These are phyloP conservation scores for Actenoides hombroni DNA, from an alignment of 2,113 vertebrate species.

Conservation along the genomic window DNA sequence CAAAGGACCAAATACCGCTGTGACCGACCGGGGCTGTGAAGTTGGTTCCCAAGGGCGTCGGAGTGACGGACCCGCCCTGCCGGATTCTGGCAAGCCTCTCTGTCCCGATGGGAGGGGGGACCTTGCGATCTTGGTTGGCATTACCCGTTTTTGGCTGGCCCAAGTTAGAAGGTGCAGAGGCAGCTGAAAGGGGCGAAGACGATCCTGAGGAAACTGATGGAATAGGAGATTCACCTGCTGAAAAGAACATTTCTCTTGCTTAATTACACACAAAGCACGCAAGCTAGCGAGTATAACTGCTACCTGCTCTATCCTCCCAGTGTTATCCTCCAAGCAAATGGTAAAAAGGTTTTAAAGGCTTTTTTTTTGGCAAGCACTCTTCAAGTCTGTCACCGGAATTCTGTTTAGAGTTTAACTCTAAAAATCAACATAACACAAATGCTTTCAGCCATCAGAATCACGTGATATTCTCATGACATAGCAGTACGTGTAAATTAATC, in stretches of 20 bases:
- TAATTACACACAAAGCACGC: conserved; percentile 58
- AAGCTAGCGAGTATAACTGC: neutral
- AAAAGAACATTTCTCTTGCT: conserved; percentile 77
- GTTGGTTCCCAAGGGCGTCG: conserved; percentile 89
- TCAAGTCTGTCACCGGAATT: neutral
- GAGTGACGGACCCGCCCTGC: conserved; percentile 92
- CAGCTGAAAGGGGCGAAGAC: conserved; percentile 89
- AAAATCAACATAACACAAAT: conserved; percentile 20
- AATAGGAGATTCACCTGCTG: conserved; percentile 92
- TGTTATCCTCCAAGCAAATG: neutral
- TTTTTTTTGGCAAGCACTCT: neutral
- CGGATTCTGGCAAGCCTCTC: conserved; percentile 93
- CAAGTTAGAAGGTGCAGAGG: conserved; percentile 83
- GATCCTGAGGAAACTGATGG: conserved; percentile 93
- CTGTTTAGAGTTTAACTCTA: neutral
- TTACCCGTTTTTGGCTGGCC: conserved; percentile 87
- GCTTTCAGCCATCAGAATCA: conserved; percentile 38
- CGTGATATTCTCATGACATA: neutral
- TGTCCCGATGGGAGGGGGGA: conserved; percentile 95
- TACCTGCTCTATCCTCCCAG: neutral
- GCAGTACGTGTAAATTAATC: neutral
- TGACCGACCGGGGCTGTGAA: conserved; percentile 94
- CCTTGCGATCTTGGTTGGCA: conserved; percentile 89
- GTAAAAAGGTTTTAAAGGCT: neutral
- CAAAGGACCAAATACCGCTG: conserved; percentile 98